Base-by-base conservation (phyloP, 2,888 invertebrate genomes). In the Papilio elwesi region DNA sequence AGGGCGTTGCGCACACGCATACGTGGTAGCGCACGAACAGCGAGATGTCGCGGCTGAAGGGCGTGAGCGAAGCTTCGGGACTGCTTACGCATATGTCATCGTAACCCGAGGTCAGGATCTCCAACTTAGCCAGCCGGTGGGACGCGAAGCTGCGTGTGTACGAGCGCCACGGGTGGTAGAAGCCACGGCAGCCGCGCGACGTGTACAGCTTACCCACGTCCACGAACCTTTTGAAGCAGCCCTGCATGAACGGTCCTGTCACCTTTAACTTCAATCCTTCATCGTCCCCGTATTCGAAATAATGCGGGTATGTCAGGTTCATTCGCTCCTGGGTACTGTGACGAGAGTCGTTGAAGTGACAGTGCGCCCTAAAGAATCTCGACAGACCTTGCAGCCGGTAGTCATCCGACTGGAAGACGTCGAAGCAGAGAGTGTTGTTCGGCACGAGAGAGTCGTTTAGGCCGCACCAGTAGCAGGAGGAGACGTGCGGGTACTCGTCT, bases 1-100 rank as follows among this genome's bases (percentile, higher is more conserved):
- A 82, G 15, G 67, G 68, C 0, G 66, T 73, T n/a, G 47, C 15
- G 49, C 80, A 82, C 9, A 82, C 79, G 66, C 82, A 82, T 10
- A 82, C 81, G 74, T 80, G 79, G 74, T 79, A 81, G 0, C 82
- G 75, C 12, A 78, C 79, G 71, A 76, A 83, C 5, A 82, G 76
- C 0, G 79, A 80, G 55, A 81, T 69, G 6, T 70, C 65, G 8
- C 78, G 75, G 38, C 76, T 75, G 75, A 81, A 81, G 0, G 80
- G 80, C n/a, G 79, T 80, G 13, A 82, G 76, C 2, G 77, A 77
- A 0, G 80, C 81, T 57, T 77, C 70, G 1, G 81, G 81, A 36
- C 80, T 80, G 38, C 70, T 59, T 3, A 80, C 71, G 68, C 80
- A 81, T 3, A 63, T 76, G 11, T 81, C 75, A 55, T 73, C 68